phyloP scores from a whole-genome alignment of 2,888 invertebrate species.

The Thysanoteuthis rhombus region DNA sequence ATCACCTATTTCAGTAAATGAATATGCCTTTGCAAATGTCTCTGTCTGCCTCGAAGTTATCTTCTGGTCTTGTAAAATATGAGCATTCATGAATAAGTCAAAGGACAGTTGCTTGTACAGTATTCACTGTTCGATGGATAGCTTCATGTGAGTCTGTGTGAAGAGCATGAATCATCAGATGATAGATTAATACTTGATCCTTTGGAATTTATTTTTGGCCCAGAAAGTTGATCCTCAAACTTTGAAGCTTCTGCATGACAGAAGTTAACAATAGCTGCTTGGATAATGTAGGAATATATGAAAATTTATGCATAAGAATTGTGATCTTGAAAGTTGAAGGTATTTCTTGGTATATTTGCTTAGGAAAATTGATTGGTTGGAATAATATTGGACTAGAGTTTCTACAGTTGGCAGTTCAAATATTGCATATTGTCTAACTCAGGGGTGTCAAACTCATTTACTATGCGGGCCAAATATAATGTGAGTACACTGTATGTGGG shows the following conservation, averaged over 20 bases:
- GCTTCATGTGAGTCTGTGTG: background rate
- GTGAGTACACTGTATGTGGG: background rate
- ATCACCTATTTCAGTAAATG: background rate
- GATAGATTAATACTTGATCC: constrained; percentile 12
- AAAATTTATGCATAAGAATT: background rate
- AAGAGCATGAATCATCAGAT: background rate
- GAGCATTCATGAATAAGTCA: background rate
- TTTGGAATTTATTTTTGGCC: constrained; percentile 12
- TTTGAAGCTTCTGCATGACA: background rate
- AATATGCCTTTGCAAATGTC: background rate
- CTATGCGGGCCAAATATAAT: background rate
- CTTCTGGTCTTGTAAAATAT: background rate
- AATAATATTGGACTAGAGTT: background rate
- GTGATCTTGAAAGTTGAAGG: background rate
- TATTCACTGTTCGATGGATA: background rate
- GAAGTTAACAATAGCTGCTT: constrained; percentile 12
- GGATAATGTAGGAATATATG: background rate
- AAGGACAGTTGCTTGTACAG: background rate
- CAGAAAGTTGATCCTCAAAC: background rate
- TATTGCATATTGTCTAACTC: too few species aligned
- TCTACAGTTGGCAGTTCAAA: too few species aligned
- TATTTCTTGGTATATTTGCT: background rate
- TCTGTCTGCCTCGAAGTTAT: background rate
- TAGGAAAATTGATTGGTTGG: background rate
- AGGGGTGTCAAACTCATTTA: too few species aligned